phyloP scores from a whole-genome alignment of 2,113 vertebrate species.

The Tauraco erythrolophus region DNA sequence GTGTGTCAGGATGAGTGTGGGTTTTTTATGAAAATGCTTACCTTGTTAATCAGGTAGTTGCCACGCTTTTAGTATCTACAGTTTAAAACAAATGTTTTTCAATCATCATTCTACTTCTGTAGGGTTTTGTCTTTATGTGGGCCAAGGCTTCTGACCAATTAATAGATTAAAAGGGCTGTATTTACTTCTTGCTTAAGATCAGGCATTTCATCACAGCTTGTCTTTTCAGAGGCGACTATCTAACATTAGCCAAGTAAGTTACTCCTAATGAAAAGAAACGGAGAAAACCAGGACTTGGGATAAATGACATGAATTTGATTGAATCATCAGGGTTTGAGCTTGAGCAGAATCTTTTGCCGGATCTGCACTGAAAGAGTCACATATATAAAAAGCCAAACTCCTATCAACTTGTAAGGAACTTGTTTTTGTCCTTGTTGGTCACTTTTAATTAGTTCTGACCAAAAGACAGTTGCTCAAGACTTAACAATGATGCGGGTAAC shows the following conservation, averaged over 20 bases:
- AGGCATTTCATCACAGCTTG: neutral
- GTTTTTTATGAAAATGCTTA: neutral
- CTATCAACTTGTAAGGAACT: neutral
- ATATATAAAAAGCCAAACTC: neutral
- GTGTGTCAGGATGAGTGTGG: accelerated
- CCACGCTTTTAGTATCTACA: neutral
- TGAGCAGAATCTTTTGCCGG: neutral
- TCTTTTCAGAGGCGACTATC: neutral
- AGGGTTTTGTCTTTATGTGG: neutral
- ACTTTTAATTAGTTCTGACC: neutral
- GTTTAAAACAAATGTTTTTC: neutral
- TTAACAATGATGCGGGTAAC: neutral
- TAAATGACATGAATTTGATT: neutral
- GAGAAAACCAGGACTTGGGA: neutral
- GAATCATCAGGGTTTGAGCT: neutral
- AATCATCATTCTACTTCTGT: neutral
- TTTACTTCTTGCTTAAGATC: neutral
- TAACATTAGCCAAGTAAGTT: neutral
- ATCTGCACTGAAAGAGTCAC: neutral
- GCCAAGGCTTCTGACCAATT: neutral
- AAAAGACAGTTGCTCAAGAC: neutral
- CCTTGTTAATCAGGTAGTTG: neutral
- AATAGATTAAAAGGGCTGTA: neutral
- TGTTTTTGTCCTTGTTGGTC: neutral
- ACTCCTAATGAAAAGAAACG: neutral